Percentiles rank a stretch among this genome's conserved stretches.
phyloP scores from a whole-genome alignment of 2,888 invertebrate species.

The Drosophila bunnanda region DNA sequence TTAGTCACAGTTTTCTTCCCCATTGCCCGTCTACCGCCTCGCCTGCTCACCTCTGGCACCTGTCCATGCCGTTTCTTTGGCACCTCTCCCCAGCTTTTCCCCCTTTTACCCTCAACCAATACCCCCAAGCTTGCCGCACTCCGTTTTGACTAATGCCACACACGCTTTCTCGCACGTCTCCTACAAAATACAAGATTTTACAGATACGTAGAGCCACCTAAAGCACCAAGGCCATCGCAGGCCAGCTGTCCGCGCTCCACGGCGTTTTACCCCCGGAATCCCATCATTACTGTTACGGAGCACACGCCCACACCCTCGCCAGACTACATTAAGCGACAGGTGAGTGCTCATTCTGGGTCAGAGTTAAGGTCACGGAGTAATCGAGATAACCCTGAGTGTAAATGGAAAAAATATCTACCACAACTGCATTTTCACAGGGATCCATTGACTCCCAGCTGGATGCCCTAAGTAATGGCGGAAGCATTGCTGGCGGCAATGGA shows the following conservation, averaged over 20 bases:
- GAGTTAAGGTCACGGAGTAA: neutral
- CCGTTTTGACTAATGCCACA: conserved; percentile 69
- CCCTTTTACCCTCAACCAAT: neutral
- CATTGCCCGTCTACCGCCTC: conserved; percentile 1
- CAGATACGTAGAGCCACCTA: conserved; percentile 84
- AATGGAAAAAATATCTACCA: neutral
- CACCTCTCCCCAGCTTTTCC: conserved; percentile 7
- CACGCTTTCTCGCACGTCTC: conserved; percentile 57
- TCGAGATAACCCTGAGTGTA: conserved; percentile 3
- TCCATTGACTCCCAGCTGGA: conserved; percentile 94
- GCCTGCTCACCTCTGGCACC: conserved; percentile 31
- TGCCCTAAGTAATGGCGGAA: conserved; percentile 83
- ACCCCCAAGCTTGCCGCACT: conserved; percentile 54
- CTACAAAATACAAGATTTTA: conserved; percentile 84
- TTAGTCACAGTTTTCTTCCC: neutral
- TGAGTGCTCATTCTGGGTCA: conserved; percentile 75
- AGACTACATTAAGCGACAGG: conserved; percentile 92
- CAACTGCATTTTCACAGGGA: conserved; percentile 86
- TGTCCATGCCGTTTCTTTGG: conserved; percentile 27
- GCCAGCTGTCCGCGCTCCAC: conserved; percentile 81
- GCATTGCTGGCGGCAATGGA: conserved; percentile 72
- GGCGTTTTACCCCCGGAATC: conserved; percentile 90
- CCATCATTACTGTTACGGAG: conserved; percentile 98
- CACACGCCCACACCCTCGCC: conserved; percentile 97
- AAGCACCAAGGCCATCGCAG: conserved; percentile 77